phyloP scores from a whole-genome alignment of 2,888 invertebrate species.

The Callosobruchus maculatus region DNA sequence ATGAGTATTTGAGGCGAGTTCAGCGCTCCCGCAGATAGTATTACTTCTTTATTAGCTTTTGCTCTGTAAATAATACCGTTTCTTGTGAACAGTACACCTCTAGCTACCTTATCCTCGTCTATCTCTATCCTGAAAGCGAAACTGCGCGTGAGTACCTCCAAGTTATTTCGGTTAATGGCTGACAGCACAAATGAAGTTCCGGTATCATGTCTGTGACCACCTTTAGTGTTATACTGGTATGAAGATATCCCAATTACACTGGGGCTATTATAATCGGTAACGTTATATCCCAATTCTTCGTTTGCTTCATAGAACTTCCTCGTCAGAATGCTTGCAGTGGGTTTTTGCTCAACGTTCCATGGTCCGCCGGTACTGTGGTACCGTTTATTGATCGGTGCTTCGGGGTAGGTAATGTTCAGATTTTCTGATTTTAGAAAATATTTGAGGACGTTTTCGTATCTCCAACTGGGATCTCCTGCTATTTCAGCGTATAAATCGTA shows the following conservation, averaged over 20 bases:
- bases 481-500: slow-evolving; percentile 49
- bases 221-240: slow-evolving; percentile 60
- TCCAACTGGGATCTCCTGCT: slow-evolving; percentile 45
- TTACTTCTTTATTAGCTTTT: slow-evolving; percentile 66
- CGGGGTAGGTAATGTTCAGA: not conserved
- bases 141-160: slow-evolving; percentile 66
- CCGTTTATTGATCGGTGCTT: not conserved
- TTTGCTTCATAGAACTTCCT: slow-evolving; percentile 54
- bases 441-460: slow-evolving; percentile 56
- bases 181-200: slow-evolving; percentile 72
- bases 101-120: slow-evolving; percentile 55
- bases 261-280: slow-evolving; percentile 66
- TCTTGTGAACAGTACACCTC: slow-evolving; percentile 65
- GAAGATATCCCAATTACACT: slow-evolving; percentile 59
- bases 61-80: slow-evolving; percentile 52
- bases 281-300: slow-evolving; percentile 62
- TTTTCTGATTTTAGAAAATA: slow-evolving; percentile 34
- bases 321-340: not conserved
- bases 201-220: slow-evolving; percentile 70
- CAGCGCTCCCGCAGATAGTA: slow-evolving; percentile 73
- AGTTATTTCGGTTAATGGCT: slow-evolving; percentile 58
- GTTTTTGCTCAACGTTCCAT: not conserved
- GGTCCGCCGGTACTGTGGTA: not conserved
- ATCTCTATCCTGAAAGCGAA: slow-evolving; percentile 60
- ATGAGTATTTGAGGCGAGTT: slow-evolving; percentile 79